Base-by-base conservation (phyloP, 2,888 invertebrate species). In the Drosophila macrospina region DNA sequence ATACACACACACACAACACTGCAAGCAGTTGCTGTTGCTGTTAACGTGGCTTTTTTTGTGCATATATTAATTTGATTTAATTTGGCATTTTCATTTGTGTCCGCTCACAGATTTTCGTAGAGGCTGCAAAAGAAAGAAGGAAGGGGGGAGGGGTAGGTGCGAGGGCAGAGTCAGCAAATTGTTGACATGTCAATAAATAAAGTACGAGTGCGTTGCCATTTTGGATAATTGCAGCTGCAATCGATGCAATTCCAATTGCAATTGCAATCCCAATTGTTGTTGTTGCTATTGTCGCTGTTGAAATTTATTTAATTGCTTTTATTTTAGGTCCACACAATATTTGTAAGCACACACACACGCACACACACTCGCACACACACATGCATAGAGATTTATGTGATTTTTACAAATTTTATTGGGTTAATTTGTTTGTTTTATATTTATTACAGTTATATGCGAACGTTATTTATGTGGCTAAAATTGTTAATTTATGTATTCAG, bases 251-350 rank as follows among this genome's bases (percentile, higher is more conserved):
- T 54, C 30, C 45, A 54, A 47, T 51, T 64, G 61, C 16, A 30
- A 39, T 59, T 55, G 32, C 39, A 55, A 60, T 48, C 45, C 41
- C 28, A 34, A 47, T 37, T 59, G 42, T 54, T 51, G 62, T 13
- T 44, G 45, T 45, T 63, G 63, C 41, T 68, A 59, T 44, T 73
- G 56, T 36, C 50, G 32, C 47, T 24, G 36, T 32, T 57, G 62
- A 75, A 86, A 88, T 83, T 80, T 70, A 88, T 86, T 83, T 86
- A 87, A 84, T 84, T 87, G 84, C 80, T 80, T 75, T 69, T 82
- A 70, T 78, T 73, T 75, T 78, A 39, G 67, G 67, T 60, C 47
- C 61, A 54, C 60, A 48, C 66, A 54, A 65, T 76, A 59, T 78
- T 62, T 69, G 67, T 69, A 61, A 72, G 61, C 79, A 55, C 64